Conservation (phyloP, 2,888 invertebrate species). For the Volucella inanis region DNA sequence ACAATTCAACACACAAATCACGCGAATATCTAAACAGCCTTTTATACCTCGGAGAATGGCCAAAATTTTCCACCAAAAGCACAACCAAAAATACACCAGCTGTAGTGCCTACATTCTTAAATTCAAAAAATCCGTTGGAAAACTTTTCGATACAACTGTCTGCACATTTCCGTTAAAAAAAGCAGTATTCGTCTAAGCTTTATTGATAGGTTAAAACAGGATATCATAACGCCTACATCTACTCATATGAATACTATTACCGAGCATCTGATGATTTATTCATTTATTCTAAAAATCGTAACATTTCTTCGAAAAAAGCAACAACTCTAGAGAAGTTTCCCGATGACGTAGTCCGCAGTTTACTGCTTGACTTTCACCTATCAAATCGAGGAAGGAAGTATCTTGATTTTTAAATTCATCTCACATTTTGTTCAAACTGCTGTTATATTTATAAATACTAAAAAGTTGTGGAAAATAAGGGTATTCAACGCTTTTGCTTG, state of each 20-base stretch:
- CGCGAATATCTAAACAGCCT: no score
- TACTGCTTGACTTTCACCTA: background rate
- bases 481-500: slow-evolving; percentile 1
- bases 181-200: background rate
- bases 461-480: background rate
- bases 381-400: no score
- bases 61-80: no score
- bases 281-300: slow-evolving; percentile 1
- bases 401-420: no score
- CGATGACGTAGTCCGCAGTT: background rate
- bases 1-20: no score
- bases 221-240: slow-evolving; percentile 20
- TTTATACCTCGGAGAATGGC: no score
- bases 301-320: slow-evolving; percentile 2
- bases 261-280: slow-evolving; percentile 5
- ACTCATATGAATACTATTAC: slow-evolving; percentile 5
- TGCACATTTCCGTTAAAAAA: slow-evolving; percentile 19
- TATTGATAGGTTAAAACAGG: slow-evolving; percentile 5
- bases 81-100: no score
- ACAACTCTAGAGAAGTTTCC: background rate
- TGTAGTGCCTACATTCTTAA: no score
- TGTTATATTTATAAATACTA: background rate
- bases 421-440: no score
- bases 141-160: slow-evolving; percentile 9
- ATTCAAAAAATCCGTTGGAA: background rate